These are phyloP conservation scores for Melieria picta DNA, from an alignment of 2,888 invertebrate species.

Conservation along the genomic window DNA sequence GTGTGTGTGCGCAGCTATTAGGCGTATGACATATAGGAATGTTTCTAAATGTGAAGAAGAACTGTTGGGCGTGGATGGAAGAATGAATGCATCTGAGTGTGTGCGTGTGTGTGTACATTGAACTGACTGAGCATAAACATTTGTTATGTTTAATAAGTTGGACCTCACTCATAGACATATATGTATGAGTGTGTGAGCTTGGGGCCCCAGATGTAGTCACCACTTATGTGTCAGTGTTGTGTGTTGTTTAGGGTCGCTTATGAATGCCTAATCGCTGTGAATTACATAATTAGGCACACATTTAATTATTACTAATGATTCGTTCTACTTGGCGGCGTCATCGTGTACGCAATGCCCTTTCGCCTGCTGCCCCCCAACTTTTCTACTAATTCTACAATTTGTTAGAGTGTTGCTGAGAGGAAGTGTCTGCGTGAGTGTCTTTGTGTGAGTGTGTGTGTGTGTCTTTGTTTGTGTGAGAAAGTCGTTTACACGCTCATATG, in stretches of 20 bases:
- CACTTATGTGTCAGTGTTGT: neutral
- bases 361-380: neutral
- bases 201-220: neutral
- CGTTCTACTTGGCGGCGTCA: neutral
- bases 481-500: neutral
- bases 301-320: slow-evolving; percentile 57
- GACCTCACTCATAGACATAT: no score
- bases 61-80: neutral
- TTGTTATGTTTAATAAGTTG: no score
- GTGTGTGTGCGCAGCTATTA: neutral
- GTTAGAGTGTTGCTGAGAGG: no score
- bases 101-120: neutral
- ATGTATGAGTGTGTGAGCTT: neutral
- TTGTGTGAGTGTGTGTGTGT: neutral
- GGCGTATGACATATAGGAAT: no score
- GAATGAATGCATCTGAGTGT: slow-evolving; percentile 1
- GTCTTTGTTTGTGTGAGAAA: no score
- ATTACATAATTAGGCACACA: slow-evolving; percentile 61
- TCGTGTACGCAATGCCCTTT: neutral
- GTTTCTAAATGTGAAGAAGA: no score
- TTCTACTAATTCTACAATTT: no score
- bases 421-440: slow-evolving; percentile 7
- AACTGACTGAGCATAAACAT: neutral
- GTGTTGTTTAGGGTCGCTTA: slow-evolving; percentile 17
- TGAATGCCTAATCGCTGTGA: slow-evolving; percentile 53